Base-by-base conservation (phyloP, 2,888 invertebrate genomes). In the Priocnemis perturbator region DNA sequence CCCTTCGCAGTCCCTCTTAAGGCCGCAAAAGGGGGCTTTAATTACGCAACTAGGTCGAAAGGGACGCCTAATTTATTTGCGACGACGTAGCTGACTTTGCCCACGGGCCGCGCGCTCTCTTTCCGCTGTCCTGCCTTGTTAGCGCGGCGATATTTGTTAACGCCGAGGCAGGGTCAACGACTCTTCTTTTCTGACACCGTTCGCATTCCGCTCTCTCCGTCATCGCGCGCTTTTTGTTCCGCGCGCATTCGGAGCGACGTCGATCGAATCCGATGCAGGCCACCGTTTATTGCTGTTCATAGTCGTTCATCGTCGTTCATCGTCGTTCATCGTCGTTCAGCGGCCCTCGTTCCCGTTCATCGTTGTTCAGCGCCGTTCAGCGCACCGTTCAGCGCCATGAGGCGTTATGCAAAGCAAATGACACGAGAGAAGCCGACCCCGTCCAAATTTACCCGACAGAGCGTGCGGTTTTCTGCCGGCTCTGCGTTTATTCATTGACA, bases 41-140 rank as follows among this genome's bases (percentile, higher is more conserved):
- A 87, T 87, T 87, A 86, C 84, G 84, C 84, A 87, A 87, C 82
- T 87, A 85, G 87, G 87, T 87, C 87, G 85, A 85, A 86, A 86
- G 86, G 86, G 86, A 81, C 83, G 83, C 83, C 86, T 85, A 87
- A 87, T 87, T 87, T 86, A 86, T 87, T 85, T 85, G 84, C 84
- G 79, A 83, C 83, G 78, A 83, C 84, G 81, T 84, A 85, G 85
- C 83, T 85, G 83, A 80, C 81, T 75, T 37, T 37, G 79, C 79
- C 79, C 77, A 70, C 79, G 73, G 76, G 58, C 69, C 37, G 37
- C 37, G 2, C 37, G 37, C 37, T 37, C 37, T 37, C 77, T 71
- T 69, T 71, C 57, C 67, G 68, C 69, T 63, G 72, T 76, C 74
- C 74, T 76, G 66, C 79, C 83, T 84, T 85, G 85, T 87, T 87